Conservation (phyloP, 1,140 invertebrate species). For the Trachymyrmex cornetzi region DNA sequence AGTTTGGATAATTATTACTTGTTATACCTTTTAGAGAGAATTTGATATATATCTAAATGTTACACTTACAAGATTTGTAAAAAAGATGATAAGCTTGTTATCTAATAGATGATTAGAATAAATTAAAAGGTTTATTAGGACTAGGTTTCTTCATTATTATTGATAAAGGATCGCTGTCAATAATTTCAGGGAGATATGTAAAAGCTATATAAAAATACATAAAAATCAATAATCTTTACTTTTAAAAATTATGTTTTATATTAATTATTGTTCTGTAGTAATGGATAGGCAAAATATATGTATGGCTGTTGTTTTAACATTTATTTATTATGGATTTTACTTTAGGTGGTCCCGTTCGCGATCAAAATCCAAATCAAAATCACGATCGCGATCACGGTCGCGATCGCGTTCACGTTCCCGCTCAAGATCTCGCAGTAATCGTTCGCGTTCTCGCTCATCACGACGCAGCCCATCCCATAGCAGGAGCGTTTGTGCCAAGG, state of each 20-base stretch:
- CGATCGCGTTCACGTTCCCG: conserved; percentile 86
- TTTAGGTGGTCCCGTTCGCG: conserved; percentile 85
- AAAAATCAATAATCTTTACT: conserved; percentile 15
- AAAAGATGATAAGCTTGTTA: neutral
- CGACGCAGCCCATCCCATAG: conserved; percentile 87
- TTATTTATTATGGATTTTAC: conserved; percentile 79
- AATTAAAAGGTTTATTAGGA: conserved; percentile 15
- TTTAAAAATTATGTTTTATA: conserved; percentile 25
- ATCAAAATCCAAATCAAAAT: conserved; percentile 82
- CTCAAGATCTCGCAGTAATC: conserved; percentile 85
- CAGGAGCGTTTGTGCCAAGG: conserved; percentile 75
- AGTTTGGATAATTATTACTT: neutral
- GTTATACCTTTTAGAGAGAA: neutral
- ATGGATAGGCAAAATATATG: conserved; percentile 34
- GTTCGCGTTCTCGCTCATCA: conserved; percentile 84
- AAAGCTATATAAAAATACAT: neutral
- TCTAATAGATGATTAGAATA: neutral
- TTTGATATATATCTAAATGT: neutral
- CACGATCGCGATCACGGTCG: conserved; percentile 78
- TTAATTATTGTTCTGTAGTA: conserved; percentile 8
- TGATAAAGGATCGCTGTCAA: neutral
- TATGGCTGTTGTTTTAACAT: conserved; percentile 40
- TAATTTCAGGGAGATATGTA: neutral
- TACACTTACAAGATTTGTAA: neutral
- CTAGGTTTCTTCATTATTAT: neutral